phyloP scores from a whole-genome alignment of 2,888 invertebrate genomes.

The Ectropis crepuscularia region DNA sequence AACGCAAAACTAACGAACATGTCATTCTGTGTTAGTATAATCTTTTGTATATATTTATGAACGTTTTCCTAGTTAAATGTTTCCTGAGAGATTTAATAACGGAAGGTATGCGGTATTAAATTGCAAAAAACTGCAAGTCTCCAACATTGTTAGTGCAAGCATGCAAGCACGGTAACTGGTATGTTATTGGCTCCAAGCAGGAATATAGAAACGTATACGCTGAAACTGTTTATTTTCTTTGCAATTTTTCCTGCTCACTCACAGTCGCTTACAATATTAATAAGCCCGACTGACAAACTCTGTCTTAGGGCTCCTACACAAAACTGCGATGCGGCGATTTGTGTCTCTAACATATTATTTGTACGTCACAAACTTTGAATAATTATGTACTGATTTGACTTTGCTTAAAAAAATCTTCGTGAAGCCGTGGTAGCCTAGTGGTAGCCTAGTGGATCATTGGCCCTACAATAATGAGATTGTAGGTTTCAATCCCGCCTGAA shows the following conservation, averaged over 20 bases:
- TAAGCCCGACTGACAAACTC: no score
- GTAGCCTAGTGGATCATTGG: no score
- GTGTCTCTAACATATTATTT: no score
- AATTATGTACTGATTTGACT: no score
- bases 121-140: constrained; percentile 36
- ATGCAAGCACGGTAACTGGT: constrained; percentile 20
- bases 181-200: constrained; percentile 20
- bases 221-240: neutral
- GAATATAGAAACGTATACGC: constrained; percentile 10
- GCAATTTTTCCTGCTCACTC: neutral
- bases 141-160: constrained; percentile 32
- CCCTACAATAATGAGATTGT: no score
- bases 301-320: no score
- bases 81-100: constrained; percentile 39
- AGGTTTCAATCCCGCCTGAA: no score
- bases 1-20: neutral
- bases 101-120: constrained; percentile 37
- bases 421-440: no score
- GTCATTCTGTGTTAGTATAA: constrained; percentile 3
- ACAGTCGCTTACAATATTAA: no score
- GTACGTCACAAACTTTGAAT: no score
- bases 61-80: constrained; percentile 38
- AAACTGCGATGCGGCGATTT: no score
- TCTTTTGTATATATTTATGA: constrained; percentile 25
- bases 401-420: no score